Conservation (phyloP, 2,113 vertebrate genomes). For the Columbina picui region DNA sequence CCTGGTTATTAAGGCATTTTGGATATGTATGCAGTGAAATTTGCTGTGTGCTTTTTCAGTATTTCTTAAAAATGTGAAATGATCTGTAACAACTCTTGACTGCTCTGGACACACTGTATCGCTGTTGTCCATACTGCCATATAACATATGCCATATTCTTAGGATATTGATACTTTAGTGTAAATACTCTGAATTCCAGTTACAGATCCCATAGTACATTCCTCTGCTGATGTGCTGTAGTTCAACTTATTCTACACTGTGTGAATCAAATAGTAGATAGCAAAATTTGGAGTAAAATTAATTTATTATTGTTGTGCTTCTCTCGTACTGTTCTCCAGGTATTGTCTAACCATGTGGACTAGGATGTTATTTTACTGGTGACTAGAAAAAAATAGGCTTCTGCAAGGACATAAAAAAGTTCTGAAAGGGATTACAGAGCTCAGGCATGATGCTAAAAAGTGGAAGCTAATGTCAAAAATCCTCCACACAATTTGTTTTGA, state of each 20-base stretch:
- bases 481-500: neutral
- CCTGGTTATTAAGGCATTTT: neutral
- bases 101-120: accelerated
- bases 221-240: neutral
- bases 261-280: neutral
- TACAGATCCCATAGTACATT: neutral
- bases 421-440: neutral
- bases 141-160: neutral
- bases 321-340: neutral
- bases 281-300: neutral
- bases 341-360: neutral
- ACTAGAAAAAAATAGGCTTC: neutral
- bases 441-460: neutral
- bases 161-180: neutral
- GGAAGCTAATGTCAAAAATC: neutral
- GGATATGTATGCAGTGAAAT: neutral
- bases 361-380: neutral
- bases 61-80: neutral
- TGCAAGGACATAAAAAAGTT: neutral
- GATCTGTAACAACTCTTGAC: neutral
- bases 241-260: neutral
- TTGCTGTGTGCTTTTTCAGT: neutral
- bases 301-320: neutral
- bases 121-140: neutral
- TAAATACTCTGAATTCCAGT: neutral